Evolutionary conservation across 2,113 vertebrate species (phyloP), one percentile per base, ranked within the genome.

Genomic region (Ptilonorhynchus violaceus): DNA sequence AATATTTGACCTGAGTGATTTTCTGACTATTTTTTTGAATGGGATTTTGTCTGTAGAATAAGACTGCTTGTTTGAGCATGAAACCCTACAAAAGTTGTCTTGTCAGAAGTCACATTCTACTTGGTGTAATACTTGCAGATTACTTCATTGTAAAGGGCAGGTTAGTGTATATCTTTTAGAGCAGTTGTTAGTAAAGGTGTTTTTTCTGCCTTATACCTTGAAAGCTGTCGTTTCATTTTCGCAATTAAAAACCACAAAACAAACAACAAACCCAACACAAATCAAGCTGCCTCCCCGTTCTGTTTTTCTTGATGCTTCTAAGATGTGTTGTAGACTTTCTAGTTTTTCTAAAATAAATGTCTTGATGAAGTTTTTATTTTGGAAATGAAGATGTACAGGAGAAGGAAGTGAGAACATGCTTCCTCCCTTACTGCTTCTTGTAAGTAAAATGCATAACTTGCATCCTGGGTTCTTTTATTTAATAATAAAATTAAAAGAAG

Each of bases 251-350:
- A 47, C 17, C 4, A 2, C 18, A 13, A n/a, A 75, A 14, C 13
- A 52, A 66, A 44, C 25, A 53, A 31, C 4, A 87, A 69, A 22
- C 6, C 4, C 23, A 3, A 2, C 42, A 37, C 58, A 77, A 73
- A 53, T 42, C 23, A 74, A 68, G 15, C 33, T 11, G 31, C 9
- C 8, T 64, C 14, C 3, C 39, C 0, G 0, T 15, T 52, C 31
- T 73, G 28, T 11, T 81, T 35, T 73, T 85, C 49, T 82, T 46
- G 2, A 24, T 78, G 5, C 18, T 96, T 77, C 69, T 49, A 33
- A 66, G 37, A 18, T 21, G 50, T 17, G 16, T 64, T 85, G 22
- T 59, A 37, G 28, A 78, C 46, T 82, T 13, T 1, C 1, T 55
- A 19, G 35, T 46, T 76, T 80, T 64, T 67, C 63, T 49, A 30